These are phyloP conservation scores for Pegoplata infirma DNA, from an alignment of 2,888 invertebrate species.

Conservation along the genomic window DNA sequence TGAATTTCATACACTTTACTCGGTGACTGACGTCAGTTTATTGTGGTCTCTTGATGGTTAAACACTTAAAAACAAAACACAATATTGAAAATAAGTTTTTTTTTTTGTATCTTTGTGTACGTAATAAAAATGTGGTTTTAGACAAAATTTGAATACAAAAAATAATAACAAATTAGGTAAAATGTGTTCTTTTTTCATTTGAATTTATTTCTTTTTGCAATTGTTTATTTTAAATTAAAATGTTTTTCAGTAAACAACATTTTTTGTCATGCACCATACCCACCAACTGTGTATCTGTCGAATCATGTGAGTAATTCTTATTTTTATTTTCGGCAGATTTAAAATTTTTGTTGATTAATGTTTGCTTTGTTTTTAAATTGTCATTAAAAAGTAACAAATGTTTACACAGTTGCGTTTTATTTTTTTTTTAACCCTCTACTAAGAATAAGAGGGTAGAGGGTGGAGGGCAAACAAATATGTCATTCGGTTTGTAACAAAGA, in stretches of 20 bases:
- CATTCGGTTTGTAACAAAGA: too few relatives aligned
- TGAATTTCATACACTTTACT: not conserved
- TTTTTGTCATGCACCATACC: not conserved
- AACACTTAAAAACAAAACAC: constrained; percentile 36
- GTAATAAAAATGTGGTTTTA: constrained; percentile 18
- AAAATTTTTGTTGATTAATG: not conserved
- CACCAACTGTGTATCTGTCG: not conserved
- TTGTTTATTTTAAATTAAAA: not conserved
- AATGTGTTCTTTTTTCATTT: constrained; percentile 6
- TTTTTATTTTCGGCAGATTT: not conserved
- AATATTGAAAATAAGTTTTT: not conserved
- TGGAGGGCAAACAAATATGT: too few relatives aligned
- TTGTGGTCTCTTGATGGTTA: constrained; percentile 43
- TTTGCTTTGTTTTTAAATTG: not conserved
- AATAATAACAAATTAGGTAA: too few relatives aligned
- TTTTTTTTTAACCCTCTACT: too few relatives aligned
- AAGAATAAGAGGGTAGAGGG: too few relatives aligned
- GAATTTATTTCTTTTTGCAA: constrained; percentile 2
- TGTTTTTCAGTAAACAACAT: not conserved
- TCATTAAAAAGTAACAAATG: not conserved
- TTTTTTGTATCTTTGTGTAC: constrained; percentile 7
- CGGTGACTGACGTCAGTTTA: constrained; percentile 43
- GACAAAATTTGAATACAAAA: too few relatives aligned
- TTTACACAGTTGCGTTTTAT: too few relatives aligned
- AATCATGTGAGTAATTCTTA: constrained; percentile 5